Evolutionary conservation across 2,797 vertebrate species (phyloP).

Genomic region (Octomys mimax): DNA sequence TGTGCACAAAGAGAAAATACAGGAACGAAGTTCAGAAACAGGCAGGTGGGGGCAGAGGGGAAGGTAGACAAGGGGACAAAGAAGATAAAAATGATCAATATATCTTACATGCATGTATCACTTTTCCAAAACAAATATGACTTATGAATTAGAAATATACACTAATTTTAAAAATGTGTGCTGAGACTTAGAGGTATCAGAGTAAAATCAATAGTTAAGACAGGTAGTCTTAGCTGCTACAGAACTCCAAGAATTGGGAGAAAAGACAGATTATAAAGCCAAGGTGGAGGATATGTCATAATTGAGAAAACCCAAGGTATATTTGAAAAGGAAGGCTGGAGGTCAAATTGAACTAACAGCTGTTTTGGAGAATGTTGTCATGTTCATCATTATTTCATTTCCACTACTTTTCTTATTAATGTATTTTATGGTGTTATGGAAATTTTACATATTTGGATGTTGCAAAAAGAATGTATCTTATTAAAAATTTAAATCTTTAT

Average conservation of each 20-base stretch:
- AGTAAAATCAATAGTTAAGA: background rate
- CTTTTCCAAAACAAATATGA: background rate
- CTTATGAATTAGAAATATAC: background rate
- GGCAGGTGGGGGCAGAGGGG: background rate
- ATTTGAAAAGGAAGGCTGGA: background rate
- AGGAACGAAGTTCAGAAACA: background rate
- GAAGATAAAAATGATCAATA: background rate
- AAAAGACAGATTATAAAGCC: background rate
- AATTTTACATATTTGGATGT: background rate
- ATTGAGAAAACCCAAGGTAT: background rate
- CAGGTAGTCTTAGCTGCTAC: background rate
- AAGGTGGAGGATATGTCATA: background rate
- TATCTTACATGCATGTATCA: background rate
- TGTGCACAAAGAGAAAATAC: background rate
- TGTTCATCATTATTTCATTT: conserved; percentile 1
- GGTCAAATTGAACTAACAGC: background rate
- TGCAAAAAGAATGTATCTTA: background rate
- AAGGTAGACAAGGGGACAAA: background rate
- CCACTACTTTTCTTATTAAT: background rate
- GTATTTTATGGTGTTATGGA: background rate
- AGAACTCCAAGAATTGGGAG: background rate
- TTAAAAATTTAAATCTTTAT: too few relatives aligned
- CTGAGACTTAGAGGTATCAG: background rate
- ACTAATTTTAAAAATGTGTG: background rate
- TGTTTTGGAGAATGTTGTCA: conserved; percentile 1